phyloP scores from a whole-genome alignment of 2,797 vertebrate species.

The Danio choprae region DNA sequence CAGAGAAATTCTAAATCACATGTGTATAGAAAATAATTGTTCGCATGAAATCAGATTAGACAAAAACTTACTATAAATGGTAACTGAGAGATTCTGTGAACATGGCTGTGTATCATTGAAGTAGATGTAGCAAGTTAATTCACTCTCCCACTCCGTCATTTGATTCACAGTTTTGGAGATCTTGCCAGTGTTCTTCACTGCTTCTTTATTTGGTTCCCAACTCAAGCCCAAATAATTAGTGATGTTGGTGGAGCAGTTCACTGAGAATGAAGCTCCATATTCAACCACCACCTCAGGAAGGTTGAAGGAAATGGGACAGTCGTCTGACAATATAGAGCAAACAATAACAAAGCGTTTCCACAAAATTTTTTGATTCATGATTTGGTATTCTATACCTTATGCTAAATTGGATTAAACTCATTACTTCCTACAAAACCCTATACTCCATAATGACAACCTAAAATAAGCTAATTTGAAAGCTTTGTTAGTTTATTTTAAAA shows the following conservation, averaged over 20 bases:
- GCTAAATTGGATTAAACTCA: too few species aligned
- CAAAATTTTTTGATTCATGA: too few species aligned
- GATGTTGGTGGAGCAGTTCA: conserved; percentile 57
- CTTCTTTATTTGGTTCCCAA: conserved; percentile 51
- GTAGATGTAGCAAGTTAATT: conserved; percentile 9
- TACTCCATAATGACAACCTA: too few species aligned
- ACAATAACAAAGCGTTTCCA: background rate
- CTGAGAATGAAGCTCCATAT: conserved; percentile 60
- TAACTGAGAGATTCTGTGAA: background rate
- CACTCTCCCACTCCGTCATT: conserved; percentile 11
- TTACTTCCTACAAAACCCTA: too few species aligned
- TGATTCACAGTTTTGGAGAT: conserved; percentile 6
- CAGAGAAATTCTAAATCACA: background rate
- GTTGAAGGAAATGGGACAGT: conserved; percentile 35
- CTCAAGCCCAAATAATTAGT: rapidly evolving
- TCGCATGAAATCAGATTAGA: too few species aligned
- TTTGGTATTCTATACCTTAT: too few species aligned
- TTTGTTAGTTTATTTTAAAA: too few species aligned
- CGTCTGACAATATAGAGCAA: background rate
- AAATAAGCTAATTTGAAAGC: too few species aligned
- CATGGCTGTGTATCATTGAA: rapidly evolving
- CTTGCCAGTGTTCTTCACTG: rapidly evolving
- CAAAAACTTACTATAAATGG: conserved; percentile 50
- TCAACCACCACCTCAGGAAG: conserved; percentile 62
- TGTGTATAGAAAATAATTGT: background rate